These are phyloP conservation scores for Lacanobia oleracea DNA, from an alignment of 2,888 invertebrate species.

Conservation along the genomic window DNA sequence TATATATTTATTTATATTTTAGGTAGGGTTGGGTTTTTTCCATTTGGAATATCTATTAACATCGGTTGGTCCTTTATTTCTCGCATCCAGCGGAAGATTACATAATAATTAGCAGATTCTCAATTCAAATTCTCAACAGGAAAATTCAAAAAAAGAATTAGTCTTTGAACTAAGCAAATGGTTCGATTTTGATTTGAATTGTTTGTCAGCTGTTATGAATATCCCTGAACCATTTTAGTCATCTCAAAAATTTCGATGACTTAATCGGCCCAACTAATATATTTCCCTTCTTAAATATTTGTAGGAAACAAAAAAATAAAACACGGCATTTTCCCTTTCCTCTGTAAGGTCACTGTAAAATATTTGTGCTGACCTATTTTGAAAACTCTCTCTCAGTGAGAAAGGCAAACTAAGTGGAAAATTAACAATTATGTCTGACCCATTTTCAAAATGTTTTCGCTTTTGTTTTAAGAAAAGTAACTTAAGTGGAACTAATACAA, in stretches of 20 bases:
- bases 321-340: not conserved
- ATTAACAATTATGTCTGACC: slow-evolving; percentile 37
- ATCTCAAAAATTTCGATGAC: not conserved
- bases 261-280: not conserved
- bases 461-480: slow-evolving; percentile 25
- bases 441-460: slow-evolving; percentile 26
- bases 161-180: too few relatives aligned
- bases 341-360: not conserved
- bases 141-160: too few relatives aligned
- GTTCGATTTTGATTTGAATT: too few relatives aligned
- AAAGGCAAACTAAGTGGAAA: slow-evolving; percentile 31
- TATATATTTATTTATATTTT: too few relatives aligned
- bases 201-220: too few relatives aligned
- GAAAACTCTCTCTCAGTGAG: slow-evolving; percentile 1
- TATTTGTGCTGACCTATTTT: slow-evolving; percentile 10
- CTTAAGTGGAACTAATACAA: slow-evolving; percentile 33
- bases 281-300: not conserved
- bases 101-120: too few relatives aligned
- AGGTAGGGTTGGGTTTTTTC: too few relatives aligned
- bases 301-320: not conserved
- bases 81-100: too few relatives aligned
- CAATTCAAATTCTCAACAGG: too few relatives aligned
- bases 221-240: too few relatives aligned
- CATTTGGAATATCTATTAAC: too few relatives aligned
- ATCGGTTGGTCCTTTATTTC: too few relatives aligned